Percentiles rank a stretch among this genome's conserved stretches.
Conservation (phyloP, 2,888 invertebrate species). For the Stomorhina lunata region DNA sequence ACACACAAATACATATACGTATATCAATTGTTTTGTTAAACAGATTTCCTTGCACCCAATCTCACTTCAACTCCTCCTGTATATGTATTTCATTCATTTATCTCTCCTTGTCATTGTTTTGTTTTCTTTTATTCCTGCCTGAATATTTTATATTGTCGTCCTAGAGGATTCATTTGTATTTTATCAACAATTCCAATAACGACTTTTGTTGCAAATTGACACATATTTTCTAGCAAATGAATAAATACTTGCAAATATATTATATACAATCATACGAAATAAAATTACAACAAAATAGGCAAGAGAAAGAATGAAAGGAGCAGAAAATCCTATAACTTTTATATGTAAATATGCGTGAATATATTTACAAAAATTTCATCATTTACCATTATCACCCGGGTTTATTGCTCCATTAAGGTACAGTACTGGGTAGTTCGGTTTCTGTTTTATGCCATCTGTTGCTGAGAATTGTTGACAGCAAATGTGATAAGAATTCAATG, state of each 20-base stretch:
- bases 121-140: not conserved
- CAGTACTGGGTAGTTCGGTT: not conserved
- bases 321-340: slow-evolving; percentile 36
- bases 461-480: slow-evolving; percentile 41
- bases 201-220: slow-evolving; percentile 52
- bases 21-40: slow-evolving; percentile 30
- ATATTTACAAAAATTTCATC: slow-evolving; percentile 11
- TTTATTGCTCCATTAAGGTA: not conserved
- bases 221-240: slow-evolving; percentile 56
- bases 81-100: slow-evolving; percentile 8
- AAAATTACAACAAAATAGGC: slow-evolving; percentile 9
- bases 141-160: slow-evolving; percentile 57
- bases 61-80: not conserved
- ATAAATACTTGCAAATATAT: slow-evolving; percentile 37
- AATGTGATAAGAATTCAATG: slow-evolving; percentile 53
- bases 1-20: no score
- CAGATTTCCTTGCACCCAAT: not conserved
- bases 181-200: slow-evolving; percentile 42
- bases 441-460: slow-evolving; percentile 26
- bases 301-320: not conserved
- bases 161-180: slow-evolving; percentile 32
- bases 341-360: slow-evolving; percentile 46
- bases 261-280: slow-evolving; percentile 29
- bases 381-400: slow-evolving; percentile 24
- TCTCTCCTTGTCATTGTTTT: slow-evolving; percentile 16